Percentiles rank a stretch among this genome's conserved stretches.
Evolutionary conservation across 37 sponge, comb jelly and placozoan genomes (phyloP).

Genomic region (Trichoplax adhaerens): DNA sequence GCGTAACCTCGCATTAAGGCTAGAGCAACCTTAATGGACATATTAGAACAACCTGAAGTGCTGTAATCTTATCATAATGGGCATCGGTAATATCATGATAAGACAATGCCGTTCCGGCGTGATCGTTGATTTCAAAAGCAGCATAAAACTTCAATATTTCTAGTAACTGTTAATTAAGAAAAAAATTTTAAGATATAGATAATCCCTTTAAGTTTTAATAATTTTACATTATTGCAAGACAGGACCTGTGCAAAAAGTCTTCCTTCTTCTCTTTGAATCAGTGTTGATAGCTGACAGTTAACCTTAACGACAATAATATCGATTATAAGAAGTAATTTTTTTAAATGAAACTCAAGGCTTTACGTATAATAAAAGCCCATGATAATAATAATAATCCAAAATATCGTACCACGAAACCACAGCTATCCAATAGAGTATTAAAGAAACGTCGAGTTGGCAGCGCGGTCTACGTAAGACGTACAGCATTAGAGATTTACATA

Average conservation of each 20-base stretch:
- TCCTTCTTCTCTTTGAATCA: constrained; percentile 19
- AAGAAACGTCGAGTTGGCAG: constrained; percentile 86
- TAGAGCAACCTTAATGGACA: not conserved
- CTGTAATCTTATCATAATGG: constrained; percentile 61
- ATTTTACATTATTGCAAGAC: not conserved
- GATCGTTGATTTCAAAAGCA: constrained; percentile 78
- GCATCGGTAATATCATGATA: constrained; percentile 59
- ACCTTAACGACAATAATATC: constrained; percentile 11
- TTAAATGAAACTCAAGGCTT: too few species aligned
- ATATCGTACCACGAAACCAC: constrained; percentile 50
- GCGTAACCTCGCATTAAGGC: not conserved
- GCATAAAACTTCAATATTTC: constrained; percentile 77
- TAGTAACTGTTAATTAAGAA: constrained; percentile 36
- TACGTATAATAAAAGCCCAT: too few species aligned
- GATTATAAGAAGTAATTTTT: too few species aligned
- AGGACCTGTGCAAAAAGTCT: not conserved
- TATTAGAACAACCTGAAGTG: constrained; percentile 28
- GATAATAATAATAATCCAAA: too few species aligned
- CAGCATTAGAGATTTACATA: not conserved
- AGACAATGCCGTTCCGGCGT: constrained; percentile 57
- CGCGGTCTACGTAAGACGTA: constrained; percentile 27
- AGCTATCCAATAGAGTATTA: constrained; percentile 74
- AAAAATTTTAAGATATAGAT: not conserved
- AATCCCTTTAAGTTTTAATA: too few species aligned
- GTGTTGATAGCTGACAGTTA: constrained; percentile 28